Evolutionary conservation across 1,140 invertebrate species (phyloP), one percentile per base, ranked within the genome.

Genomic region (Cotesia glomerata): DNA sequence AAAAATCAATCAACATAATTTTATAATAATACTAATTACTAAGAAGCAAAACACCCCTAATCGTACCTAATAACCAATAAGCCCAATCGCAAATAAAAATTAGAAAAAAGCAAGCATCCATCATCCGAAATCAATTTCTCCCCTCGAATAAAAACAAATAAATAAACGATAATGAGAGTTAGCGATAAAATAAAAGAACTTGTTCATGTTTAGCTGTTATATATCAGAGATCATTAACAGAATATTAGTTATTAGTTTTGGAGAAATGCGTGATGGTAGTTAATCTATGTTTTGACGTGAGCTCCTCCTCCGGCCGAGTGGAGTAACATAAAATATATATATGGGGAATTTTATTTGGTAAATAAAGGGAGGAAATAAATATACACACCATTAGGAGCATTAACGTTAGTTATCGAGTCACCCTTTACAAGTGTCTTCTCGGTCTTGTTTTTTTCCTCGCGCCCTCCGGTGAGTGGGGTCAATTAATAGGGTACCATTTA

Each of bases 401-500:
- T 84, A 85, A 80, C 79, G 78, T 80, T 72, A 77, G 85, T 85
- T 84, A 73, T 75, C 69, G 36, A 74, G 63, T 58, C 62, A 72
- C 62, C 62, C 70, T 72, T 66, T 72, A 11, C 3, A 35, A 52
- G 11, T 39, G 51, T 68, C 54, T 68, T 63, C 67, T 69, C 51
- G 32, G 16, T 4, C 18, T 51, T 68, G 26, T 68, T 59, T 58
- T 58, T 54, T 68, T 71, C 39, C 68, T 75, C 73, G 76, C 77
- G 76, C 72, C 76, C 75, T 73, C 65, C 5, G 39, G 62, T 63
- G 56, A 80, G 77, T 75, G 76, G 74, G 81, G 84, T 85, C 84
- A 87, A 87, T 87, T 87, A 86, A 86, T 87, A 86, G 82, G 74
- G 81, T 83, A 83, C 83, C 81, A 86, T 86, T 86, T 85, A 86